phyloP scores from a whole-genome alignment of 2,113 vertebrate species.

The Daubentonia madagascariensis region DNA sequence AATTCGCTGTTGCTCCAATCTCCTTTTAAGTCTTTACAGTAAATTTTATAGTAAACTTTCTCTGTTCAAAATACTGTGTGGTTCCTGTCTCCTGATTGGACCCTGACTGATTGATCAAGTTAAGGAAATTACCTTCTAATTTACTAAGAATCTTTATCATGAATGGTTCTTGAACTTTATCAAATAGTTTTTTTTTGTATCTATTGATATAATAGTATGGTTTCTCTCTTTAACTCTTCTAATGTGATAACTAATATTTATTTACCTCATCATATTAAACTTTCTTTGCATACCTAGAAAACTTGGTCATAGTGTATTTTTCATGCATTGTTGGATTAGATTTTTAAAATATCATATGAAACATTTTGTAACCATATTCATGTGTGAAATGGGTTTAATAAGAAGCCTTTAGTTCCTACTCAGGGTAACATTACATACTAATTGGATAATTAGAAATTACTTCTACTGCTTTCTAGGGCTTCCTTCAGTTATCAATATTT shows the following conservation, averaged over 20 bases:
- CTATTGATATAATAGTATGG: neutral
- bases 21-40: neutral
- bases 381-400: neutral
- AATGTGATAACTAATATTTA: neutral
- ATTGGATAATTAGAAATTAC: neutral
- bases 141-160: neutral
- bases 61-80: neutral
- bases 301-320: neutral
- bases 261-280: neutral
- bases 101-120: no score
- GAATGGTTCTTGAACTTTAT: neutral
- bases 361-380: neutral
- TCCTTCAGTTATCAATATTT: neutral
- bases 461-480: neutral
- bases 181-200: neutral
- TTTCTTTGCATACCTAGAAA: neutral
- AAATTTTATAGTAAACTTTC: neutral
- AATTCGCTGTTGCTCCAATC: neutral
- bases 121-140: neutral
- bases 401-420: neutral
- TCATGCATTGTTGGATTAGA: neutral
- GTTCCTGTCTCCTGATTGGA: neutral
- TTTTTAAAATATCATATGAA: neutral
- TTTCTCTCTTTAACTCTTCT: neutral
- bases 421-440: neutral